phyloP scores from a whole-genome alignment of 2,888 invertebrate genomes.

The Harpalus rufipes region DNA sequence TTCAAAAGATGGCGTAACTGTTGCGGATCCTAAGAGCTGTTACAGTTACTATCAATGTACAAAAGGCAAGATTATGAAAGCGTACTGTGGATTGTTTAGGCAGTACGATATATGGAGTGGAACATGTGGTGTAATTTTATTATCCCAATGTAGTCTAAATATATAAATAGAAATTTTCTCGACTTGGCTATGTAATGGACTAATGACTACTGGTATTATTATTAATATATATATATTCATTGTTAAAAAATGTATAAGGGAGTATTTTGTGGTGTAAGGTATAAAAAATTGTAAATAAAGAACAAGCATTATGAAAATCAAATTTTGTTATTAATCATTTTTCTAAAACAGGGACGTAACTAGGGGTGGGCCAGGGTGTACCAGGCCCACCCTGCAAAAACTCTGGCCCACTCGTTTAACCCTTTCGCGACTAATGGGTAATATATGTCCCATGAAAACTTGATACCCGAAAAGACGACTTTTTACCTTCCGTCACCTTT shows the following conservation, averaged over 20 bases:
- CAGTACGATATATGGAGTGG: constrained; percentile 1
- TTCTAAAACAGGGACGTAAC: too few relatives aligned
- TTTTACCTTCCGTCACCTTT: too few relatives aligned
- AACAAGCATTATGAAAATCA: neutral
- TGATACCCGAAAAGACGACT: too few relatives aligned
- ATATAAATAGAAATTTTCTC: neutral
- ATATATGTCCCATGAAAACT: too few relatives aligned
- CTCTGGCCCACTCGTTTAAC: too few relatives aligned
- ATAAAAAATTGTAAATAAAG: constrained; percentile 47
- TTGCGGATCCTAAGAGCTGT: constrained; percentile 25
- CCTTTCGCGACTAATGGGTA: too few relatives aligned
- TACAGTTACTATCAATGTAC: constrained; percentile 26
- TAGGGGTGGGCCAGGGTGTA: too few relatives aligned
- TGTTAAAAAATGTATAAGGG: neutral
- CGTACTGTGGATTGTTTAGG: neutral
- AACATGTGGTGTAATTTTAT: neutral
- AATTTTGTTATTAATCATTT: neutral
- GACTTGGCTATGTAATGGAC: neutral
- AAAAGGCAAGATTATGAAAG: neutral
- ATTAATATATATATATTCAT: neutral
- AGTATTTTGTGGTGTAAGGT: constrained; percentile 44
- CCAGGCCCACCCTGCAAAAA: too few relatives aligned
- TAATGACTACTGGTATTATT: neutral
- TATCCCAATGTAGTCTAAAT: constrained; percentile 1
- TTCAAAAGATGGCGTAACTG: neutral